Percentiles rank a stretch among this genome's conserved stretches.
Conservation (phyloP, 2,888 invertebrate genomes). For the Aphidius colemani region DNA sequence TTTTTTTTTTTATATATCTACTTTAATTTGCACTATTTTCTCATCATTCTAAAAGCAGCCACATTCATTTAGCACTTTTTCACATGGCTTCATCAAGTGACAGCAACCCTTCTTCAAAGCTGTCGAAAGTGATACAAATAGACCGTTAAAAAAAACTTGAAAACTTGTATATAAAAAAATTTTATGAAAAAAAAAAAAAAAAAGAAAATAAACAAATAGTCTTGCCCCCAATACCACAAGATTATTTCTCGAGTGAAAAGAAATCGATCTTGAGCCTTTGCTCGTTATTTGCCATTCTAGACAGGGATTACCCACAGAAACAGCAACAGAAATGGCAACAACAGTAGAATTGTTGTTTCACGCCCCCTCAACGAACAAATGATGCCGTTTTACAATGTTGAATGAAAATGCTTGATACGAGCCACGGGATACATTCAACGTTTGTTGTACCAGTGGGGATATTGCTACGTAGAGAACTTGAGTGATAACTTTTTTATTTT, state of each 20-base stretch:
- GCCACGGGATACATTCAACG: slow-evolving; percentile 14
- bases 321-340: too few species aligned
- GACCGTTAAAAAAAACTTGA: too few species aligned
- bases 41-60: too few species aligned
- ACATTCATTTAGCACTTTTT: too few species aligned
- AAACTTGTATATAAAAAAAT: too few species aligned
- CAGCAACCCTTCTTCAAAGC: too few species aligned
- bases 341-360: not conserved
- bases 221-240: not conserved
- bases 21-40: too few species aligned
- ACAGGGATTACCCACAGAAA: not conserved
- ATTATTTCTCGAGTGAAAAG: not conserved
- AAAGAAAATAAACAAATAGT: not conserved
- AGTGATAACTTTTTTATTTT: slow-evolving; percentile 5
- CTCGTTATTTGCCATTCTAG: slow-evolving; percentile 3
- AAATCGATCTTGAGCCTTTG: not conserved
- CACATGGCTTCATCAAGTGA: too few species aligned
- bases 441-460: slow-evolving; percentile 16
- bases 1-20: too few species aligned
- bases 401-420: slow-evolving; percentile 12
- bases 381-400: not conserved
- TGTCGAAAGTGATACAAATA: too few species aligned
- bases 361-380: slow-evolving; percentile 2
- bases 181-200: not conserved
- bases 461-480: slow-evolving; percentile 7